A percentile compares a stretch with the other conserved stretches of the same genome.
phyloP scores from a whole-genome alignment of 2,888 invertebrate species.

The Chorisops tibialis region DNA sequence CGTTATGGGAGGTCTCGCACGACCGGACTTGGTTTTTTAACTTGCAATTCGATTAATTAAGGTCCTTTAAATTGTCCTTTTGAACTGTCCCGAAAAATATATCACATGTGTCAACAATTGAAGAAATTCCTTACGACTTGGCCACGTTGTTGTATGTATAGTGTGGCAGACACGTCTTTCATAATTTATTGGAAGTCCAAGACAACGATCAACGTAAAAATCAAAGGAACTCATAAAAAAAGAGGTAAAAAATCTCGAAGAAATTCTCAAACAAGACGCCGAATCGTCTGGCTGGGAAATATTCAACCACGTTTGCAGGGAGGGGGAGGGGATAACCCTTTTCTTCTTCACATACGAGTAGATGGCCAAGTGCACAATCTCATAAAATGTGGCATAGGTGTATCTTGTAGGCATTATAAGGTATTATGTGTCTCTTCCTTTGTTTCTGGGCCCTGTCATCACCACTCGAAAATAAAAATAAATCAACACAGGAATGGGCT shows the following conservation, averaged over 20 bases:
- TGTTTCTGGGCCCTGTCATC: conserved; percentile 29
- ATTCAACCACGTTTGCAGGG: conserved; percentile 7
- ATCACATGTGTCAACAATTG: conserved; percentile 18
- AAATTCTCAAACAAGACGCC: conserved; percentile 21
- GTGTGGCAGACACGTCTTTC: conserved; percentile 16
- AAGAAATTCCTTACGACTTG: neutral
- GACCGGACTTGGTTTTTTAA: neutral
- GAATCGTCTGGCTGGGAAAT: conserved; percentile 24
- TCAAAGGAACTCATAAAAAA: conserved; percentile 14
- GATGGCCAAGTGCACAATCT: too few relatives aligned
- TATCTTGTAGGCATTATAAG: neutral
- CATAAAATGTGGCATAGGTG: too few relatives aligned
- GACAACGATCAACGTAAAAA: conserved; percentile 21
- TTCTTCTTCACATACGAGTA: too few relatives aligned
- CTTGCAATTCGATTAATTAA: conserved; percentile 5
- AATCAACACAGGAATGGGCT: conserved; percentile 28
- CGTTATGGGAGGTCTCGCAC: neutral
- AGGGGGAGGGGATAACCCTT: neutral
- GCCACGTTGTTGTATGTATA: neutral
- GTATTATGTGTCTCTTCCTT: conserved; percentile 20
- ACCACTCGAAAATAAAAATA: conserved; percentile 28
- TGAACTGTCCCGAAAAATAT: conserved; percentile 23
- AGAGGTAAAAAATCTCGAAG: conserved; percentile 14
- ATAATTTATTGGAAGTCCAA: conserved; percentile 25
- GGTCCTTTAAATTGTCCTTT: conserved; percentile 17